Conservation (phyloP, 2,113 vertebrate species). For the Micronycteris hirsuta region DNA sequence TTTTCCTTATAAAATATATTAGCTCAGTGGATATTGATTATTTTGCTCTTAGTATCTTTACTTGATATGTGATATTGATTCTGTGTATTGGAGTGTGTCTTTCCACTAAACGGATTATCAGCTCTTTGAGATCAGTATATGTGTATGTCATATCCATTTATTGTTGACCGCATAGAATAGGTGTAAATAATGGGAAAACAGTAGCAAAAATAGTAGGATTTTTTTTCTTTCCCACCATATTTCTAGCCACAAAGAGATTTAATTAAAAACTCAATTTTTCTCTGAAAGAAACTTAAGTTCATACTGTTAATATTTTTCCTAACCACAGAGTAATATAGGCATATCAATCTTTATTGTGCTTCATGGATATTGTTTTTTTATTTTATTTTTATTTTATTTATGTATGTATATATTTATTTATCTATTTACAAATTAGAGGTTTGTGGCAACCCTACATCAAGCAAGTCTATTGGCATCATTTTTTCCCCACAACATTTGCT, state of each 20-base stretch:
- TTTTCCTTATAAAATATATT: neutral
- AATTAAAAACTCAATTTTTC: neutral
- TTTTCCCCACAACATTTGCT: neutral
- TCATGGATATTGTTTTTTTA: neutral
- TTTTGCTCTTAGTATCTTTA: neutral
- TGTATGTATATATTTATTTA: too few relatives aligned
- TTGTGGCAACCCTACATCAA: neutral
- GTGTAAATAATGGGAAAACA: neutral
- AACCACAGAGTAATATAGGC: neutral
- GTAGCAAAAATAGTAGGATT: neutral
- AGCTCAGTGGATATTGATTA: neutral
- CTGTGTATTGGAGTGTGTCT: neutral
- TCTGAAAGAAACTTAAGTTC: neutral
- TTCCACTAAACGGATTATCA: neutral
- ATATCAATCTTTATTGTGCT: neutral
- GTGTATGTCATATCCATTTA: neutral
- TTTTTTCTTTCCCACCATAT: neutral
- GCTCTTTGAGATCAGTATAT: neutral
- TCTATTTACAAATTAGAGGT: neutral
- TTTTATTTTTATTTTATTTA: neutral
- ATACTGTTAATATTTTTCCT: neutral
- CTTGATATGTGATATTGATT: neutral
- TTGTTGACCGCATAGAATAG: neutral
- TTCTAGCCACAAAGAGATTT: neutral
- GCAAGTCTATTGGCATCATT: neutral